Conservation (phyloP, 1,140 invertebrate genomes). For the Heliconius himera region DNA sequence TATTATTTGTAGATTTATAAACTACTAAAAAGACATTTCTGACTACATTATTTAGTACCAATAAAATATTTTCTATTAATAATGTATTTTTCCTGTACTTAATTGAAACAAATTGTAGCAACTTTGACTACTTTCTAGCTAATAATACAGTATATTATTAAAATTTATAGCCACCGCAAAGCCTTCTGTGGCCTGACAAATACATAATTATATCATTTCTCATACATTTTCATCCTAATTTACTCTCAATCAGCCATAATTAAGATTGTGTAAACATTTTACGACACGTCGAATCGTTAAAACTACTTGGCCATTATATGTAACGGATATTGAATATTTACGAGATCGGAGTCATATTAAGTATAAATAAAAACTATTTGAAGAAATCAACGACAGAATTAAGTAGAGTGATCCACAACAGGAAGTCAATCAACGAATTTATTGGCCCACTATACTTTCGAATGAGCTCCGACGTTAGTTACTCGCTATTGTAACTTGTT, state of each 20-base stretch:
- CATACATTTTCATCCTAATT: conserved; percentile 32
- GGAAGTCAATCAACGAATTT: conserved; percentile 58
- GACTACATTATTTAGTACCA: background rate
- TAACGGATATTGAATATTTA: conserved; percentile 43
- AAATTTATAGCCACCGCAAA: conserved; percentile 15
- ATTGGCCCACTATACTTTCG: conserved; percentile 48
- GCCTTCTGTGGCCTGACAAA: conserved; percentile 25
- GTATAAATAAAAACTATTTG: conserved; percentile 43
- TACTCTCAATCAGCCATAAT: conserved; percentile 31
- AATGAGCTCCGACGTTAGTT: conserved; percentile 36
- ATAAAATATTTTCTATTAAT: conserved; percentile 4
- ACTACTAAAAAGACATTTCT: background rate
- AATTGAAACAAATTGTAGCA: conserved; percentile 8
- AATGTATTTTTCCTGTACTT: conserved; percentile 1
- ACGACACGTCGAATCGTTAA: conserved; percentile 35
- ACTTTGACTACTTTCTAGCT: conserved; percentile 5
- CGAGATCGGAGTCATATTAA: conserved; percentile 35
- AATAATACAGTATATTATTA: conserved; percentile 9
- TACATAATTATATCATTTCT: conserved; percentile 27
- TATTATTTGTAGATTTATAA: background rate
- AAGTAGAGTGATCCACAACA: conserved; percentile 45
- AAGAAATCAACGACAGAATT: conserved; percentile 46
- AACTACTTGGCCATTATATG: conserved; percentile 26
- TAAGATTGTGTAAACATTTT: conserved; percentile 41
- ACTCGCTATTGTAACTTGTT: conserved; percentile 40